phyloP scores from a whole-genome alignment of 1,140 invertebrate genomes.

The Xylocopa sonorina region DNA sequence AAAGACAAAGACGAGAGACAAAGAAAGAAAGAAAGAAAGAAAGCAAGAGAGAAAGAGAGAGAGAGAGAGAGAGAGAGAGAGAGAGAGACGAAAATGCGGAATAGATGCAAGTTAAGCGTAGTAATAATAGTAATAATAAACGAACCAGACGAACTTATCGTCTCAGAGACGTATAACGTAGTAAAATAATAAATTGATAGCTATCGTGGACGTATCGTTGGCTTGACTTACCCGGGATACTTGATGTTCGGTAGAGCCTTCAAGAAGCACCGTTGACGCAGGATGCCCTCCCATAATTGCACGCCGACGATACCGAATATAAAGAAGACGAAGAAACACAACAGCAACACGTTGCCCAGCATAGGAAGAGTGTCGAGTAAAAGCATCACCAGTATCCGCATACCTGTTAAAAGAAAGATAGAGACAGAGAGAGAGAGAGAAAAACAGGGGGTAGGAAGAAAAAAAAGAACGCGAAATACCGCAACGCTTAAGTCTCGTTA shows the following conservation, averaged over 20 bases:
- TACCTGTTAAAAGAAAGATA: constrained; percentile 89
- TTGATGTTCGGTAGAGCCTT: constrained; percentile 86
- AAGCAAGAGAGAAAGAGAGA: not conserved
- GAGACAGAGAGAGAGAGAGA: too few species aligned
- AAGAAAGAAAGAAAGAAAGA: not conserved
- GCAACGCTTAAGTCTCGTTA: not conserved
- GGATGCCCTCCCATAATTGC: constrained; percentile 98
- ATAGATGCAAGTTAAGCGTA: constrained; percentile 47
- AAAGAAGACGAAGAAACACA: constrained; percentile 99
- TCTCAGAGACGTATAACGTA: not conserved
- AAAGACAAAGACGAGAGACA: not conserved
- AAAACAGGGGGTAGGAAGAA: not conserved
- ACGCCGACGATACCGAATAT: constrained; percentile 99
- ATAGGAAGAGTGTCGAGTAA: constrained; percentile 99
- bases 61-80: constrained; percentile 16
- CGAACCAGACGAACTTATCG: constrained; percentile 5
- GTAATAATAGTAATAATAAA: constrained; percentile 29
- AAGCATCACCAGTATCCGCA: constrained; percentile 99
- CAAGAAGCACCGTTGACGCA: constrained; percentile 96
- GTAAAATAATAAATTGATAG: constrained; percentile 8
- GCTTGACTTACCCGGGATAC: constrained; percentile 87
- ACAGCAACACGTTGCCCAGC: constrained; percentile 98
- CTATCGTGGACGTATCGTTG: not conserved
- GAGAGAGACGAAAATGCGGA: constrained; percentile 33
- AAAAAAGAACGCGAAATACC: constrained; percentile 9